These are phyloP conservation scores for Anhinga anhinga DNA, from an alignment of 2,113 vertebrate genomes.

Conservation along the genomic window DNA sequence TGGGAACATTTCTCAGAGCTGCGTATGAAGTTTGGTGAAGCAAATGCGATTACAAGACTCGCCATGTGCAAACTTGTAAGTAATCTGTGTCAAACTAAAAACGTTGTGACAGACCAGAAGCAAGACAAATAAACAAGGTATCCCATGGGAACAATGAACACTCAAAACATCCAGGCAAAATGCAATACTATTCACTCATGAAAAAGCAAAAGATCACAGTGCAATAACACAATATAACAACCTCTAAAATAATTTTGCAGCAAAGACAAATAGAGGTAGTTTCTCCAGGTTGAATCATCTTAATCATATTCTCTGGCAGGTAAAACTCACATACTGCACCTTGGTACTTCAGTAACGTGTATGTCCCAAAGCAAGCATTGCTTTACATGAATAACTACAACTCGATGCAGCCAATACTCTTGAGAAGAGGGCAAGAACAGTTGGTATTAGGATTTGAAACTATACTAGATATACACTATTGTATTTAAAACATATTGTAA, in stretches of 20 bases:
- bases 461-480: background rate
- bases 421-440: background rate
- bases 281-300: background rate
- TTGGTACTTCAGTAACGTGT: background rate
- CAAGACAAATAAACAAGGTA: background rate
- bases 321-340: background rate
- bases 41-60: slow-evolving; percentile 11
- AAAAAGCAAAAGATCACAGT: background rate
- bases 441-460: background rate
- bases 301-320: background rate
- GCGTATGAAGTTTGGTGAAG: background rate
- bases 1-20: background rate
- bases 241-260: background rate
- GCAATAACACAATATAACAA: background rate
- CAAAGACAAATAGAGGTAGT: background rate
- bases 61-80: background rate
- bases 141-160: background rate
- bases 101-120: background rate
- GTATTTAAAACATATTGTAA: background rate
- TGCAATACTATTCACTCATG: background rate
- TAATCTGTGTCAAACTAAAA: background rate
- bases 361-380: background rate
- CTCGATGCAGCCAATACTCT: background rate
- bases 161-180: background rate
- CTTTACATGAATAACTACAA: background rate